phyloP scores from a whole-genome alignment of 2,113 vertebrate species.

The Barbus barbus region DNA sequence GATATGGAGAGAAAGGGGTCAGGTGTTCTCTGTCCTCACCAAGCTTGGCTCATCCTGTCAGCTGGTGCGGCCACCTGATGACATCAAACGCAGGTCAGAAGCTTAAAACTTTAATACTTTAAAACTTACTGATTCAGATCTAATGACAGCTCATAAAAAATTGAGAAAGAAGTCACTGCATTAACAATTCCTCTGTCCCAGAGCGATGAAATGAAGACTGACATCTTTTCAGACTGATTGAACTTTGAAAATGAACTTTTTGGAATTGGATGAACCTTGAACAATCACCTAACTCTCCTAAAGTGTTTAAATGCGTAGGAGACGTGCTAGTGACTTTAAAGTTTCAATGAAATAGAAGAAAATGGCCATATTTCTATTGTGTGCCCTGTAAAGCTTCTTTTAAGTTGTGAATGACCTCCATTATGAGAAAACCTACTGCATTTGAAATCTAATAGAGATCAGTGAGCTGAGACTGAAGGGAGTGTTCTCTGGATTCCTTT shows the following conservation, averaged over 20 bases:
- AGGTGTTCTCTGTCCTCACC: constrained; percentile 96
- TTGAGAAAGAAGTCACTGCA: neutral
- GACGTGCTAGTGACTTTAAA: neutral
- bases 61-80: constrained; percentile 87
- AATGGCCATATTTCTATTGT: neutral
- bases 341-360: neutral
- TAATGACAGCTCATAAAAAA: neutral
- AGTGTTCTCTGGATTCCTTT: neutral
- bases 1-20: constrained; percentile 90
- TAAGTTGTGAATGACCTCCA: neutral
- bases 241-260: neutral
- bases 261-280: neutral
- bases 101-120: neutral
- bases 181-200: neutral
- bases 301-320: neutral
- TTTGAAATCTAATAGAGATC: neutral
- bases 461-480: neutral
- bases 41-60: constrained; percentile 91
- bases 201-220: neutral
- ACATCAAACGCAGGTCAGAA: constrained; percentile 91
- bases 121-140: neutral
- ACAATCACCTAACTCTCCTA: neutral
- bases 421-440: neutral
- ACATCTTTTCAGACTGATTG: neutral
- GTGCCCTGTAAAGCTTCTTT: neutral